phyloP scores from a whole-genome alignment of 2,797 vertebrate species.

The Acanthurus tractus region DNA sequence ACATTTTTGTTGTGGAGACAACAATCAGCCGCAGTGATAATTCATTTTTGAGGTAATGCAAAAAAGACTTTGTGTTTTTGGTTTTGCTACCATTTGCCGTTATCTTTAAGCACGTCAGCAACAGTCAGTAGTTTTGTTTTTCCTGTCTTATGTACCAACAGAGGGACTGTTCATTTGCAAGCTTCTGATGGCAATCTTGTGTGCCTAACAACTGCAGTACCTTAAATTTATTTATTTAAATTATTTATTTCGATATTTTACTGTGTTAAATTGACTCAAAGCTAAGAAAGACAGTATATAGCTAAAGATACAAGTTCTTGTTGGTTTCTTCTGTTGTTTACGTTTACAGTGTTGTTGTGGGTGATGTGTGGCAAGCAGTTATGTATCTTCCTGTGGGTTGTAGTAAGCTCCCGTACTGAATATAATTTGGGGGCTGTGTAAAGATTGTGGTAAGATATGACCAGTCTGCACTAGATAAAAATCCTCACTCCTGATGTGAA shows the following conservation, averaged over 20 bases:
- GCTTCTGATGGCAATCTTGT: constrained; percentile 45
- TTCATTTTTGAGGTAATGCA: constrained; percentile 16
- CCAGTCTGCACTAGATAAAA: constrained; percentile 37
- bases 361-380: constrained; percentile 23
- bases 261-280: constrained; percentile 37
- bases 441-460: constrained; percentile 18
- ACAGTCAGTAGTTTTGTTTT: constrained; percentile 14
- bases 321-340: constrained; percentile 49
- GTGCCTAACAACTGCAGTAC: constrained; percentile 52
- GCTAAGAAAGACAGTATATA: not conserved
- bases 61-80: not conserved
- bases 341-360: constrained; percentile 40
- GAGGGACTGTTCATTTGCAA: constrained; percentile 23
- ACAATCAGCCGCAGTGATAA: constrained; percentile 34
- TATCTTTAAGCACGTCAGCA: constrained; percentile 18
- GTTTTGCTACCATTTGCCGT: constrained; percentile 12
- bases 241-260: constrained; percentile 77
- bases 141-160: constrained; percentile 10
- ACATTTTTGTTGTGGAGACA: not conserved
- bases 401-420: constrained; percentile 27
- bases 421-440: constrained; percentile 7
- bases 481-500: constrained; percentile 3
- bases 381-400: constrained; percentile 48
- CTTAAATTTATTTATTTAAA: constrained; percentile 75
- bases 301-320: constrained; percentile 26